Evolutionary conservation across 2,888 invertebrate genomes (phyloP), one percentile per base, ranked within the genome.

Genomic region (Folsomia candida): DNA sequence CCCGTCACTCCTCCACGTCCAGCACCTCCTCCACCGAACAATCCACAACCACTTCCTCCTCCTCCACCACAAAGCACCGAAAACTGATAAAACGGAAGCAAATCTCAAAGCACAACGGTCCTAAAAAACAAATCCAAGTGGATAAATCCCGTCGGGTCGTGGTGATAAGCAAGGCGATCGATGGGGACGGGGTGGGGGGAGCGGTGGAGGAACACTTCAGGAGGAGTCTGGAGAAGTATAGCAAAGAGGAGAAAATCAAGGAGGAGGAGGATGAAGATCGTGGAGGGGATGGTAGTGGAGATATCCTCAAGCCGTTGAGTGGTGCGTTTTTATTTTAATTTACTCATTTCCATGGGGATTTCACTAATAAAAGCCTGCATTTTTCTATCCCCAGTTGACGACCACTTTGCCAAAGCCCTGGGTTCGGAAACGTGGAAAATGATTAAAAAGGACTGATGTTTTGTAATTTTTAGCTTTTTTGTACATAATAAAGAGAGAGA

Each of bases 401-500:
- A 94, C 82, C 94, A 94, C 82, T 94, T 94, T 84, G 93, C 93
- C 37, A 94, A 93, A 85, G 93, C 94, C 0, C 85, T 94, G 60
- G 87, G 87, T 1, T 70, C 71, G 25, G 92, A 92, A 81, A 93
- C 92, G 0, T 94, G 93, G 94, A 69, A 65, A 27, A 51, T 18
- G 11, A 22, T 11, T 37, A 37, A 37, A 37, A 37, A 14, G 73
- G 61, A 29, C 70, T 65, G n/a, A 70, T 26, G 72, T 60, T n/a
- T 37, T 37, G 37, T 37, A 37, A 9, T n/a, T n/a, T n/a, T n/a
- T n/a, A n/a, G n/a, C n/a, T n/a, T 4, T 37, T 37, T 37, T 37
- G 37, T 37, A 37, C n/a, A n/a, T n/a, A n/a, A n/a, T n/a, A n/a
- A n/a, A n/a, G n/a, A n/a, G n/a, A n/a, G n/a, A n/a, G n/a, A n/a